A percentile compares a stretch with the other conserved stretches of the same genome.
phyloP scores from a whole-genome alignment of 2,888 invertebrate species.

The Furcula furcula region DNA sequence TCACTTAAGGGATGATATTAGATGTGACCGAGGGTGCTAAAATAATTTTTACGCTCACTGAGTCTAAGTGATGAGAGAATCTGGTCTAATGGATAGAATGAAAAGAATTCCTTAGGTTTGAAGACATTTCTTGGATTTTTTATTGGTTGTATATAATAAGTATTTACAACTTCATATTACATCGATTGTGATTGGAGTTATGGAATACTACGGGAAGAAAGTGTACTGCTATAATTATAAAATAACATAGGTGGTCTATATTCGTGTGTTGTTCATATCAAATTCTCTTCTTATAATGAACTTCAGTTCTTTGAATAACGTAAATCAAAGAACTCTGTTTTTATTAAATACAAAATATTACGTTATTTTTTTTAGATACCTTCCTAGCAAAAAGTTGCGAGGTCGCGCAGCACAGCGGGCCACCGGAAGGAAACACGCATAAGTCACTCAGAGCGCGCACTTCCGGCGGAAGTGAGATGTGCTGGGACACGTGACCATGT shows the following conservation, averaged over 20 bases:
- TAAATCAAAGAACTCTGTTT: not conserved
- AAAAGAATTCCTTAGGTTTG: too few species aligned
- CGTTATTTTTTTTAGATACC: slow-evolving; percentile 5
- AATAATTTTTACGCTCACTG: slow-evolving; percentile 38
- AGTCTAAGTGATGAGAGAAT: slow-evolving; percentile 22
- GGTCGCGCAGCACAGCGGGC: slow-evolving; percentile 31
- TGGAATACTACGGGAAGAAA: too few species aligned
- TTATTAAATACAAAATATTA: not conserved
- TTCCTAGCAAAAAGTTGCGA: slow-evolving; percentile 15
- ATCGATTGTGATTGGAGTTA: too few species aligned
- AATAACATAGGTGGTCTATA: too few species aligned
- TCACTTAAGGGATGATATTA: slow-evolving; percentile 37
- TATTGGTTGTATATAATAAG: too few species aligned
- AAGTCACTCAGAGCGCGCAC: slow-evolving; percentile 56
- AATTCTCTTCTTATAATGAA: too few species aligned
- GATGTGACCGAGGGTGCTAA: slow-evolving; percentile 31
- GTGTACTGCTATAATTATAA: too few species aligned
- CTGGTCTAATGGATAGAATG: slow-evolving; percentile 15
- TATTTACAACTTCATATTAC: too few species aligned
- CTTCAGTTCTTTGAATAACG: too few species aligned
- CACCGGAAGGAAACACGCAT: slow-evolving; percentile 61
- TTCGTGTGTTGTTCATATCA: too few species aligned
- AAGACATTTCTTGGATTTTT: too few species aligned
- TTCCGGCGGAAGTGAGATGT: slow-evolving; percentile 41
- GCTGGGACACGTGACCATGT: slow-evolving; percentile 45